Conservation (phyloP, 2,113 vertebrate genomes). For the Cyrtonyx montezumae region DNA sequence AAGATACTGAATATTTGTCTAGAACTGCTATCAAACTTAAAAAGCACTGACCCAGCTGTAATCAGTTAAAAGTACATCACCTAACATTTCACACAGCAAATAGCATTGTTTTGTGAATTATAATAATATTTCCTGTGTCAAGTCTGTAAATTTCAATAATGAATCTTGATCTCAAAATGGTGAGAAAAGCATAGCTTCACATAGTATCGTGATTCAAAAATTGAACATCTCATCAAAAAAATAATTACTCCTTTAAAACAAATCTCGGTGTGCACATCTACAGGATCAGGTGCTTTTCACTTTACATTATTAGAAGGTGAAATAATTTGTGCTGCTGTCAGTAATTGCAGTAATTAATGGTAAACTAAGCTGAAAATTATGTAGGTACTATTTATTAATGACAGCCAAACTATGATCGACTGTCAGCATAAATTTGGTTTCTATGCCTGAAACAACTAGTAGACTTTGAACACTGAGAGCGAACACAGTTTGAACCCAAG, state of each 20-base stretch:
- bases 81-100: background rate
- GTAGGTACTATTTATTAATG: background rate
- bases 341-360: conserved; percentile 35
- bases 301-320: conserved; percentile 1
- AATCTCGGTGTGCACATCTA: background rate
- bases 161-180: background rate
- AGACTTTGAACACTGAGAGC: background rate
- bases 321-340: conserved; percentile 18
- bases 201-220: background rate
- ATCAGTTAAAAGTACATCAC: background rate
- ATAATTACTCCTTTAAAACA: background rate
- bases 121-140: background rate
- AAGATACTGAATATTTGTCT: conserved; percentile 36
- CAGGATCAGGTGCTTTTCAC: background rate
- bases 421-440: conserved; percentile 1
- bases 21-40: background rate
- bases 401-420: background rate
- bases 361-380: background rate
- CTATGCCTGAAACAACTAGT: background rate
- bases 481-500: background rate
- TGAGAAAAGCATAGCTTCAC: background rate
- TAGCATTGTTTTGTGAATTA: background rate
- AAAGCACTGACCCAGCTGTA: background rate
- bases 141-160: background rate
- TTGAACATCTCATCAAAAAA: background rate